Evolutionary conservation across 2,888 invertebrate genomes (phyloP), one percentile per base, ranked within the genome.

Genomic region (Lochmaea capreae): DNA sequence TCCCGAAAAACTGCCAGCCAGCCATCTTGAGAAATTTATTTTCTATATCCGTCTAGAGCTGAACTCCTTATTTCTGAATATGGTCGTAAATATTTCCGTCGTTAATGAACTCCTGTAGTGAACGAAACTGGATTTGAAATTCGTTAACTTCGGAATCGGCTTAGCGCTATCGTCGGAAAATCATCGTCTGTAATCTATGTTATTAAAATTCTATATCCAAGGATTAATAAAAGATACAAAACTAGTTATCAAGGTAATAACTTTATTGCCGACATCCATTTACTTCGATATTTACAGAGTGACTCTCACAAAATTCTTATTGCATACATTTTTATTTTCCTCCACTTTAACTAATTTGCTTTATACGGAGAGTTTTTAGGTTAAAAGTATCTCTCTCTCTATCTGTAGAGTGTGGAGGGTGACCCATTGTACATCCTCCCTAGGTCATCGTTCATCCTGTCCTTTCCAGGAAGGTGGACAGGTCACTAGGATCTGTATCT

Each of bases 191-290:
- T 71, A 65, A 71, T 70, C 65, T 58, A 10, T 16, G 71, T 71
- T 71, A 71, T 71, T 71, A 71, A 71, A 71, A 71, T 58, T 70
- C 58, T 65, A 65, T 71, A 73, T 69, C 65, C 65, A 6, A 69
- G 59, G 68, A 73, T 73, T 69, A 73, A 22, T 63, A 33, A 69
- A 67, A 73, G 61, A 66, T 58, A 65, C 12, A 14, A 39, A 42
- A 70, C 63, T 70, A 16, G 61, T 65, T 67, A 54, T 67, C 46
- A 68, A 4, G 14, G 57, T 58, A 68, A 54, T 73, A 59, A 68
- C 65, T 73, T 65, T 65, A 73, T 68, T 65, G 39, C 62, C 18
- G 18, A 14, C 62, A 61, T 18, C 62, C 52, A 49, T 57, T 63
- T 63, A 70, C 63, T 70, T 22, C 33, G 43, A 22, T 10, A 2